Evolutionary conservation across 2,113 vertebrate species (phyloP), one percentile per base, ranked within the genome.

Genomic region (Anarrhichthys ocellatus): DNA sequence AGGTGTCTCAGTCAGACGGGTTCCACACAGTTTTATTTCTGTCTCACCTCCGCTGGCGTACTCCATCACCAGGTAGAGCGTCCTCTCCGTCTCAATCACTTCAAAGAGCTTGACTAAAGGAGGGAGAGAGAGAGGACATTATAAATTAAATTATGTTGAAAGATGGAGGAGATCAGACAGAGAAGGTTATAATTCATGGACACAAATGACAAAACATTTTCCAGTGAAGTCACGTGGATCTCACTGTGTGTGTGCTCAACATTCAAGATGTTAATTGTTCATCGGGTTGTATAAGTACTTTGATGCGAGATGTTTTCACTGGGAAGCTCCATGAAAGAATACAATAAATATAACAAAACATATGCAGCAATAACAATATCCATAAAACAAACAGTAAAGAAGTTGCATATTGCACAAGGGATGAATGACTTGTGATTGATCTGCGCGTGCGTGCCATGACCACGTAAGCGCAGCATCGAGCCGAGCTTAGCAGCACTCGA

Each of bases 21-120:
- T 6, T 34, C 14, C 29, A 50, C 18, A 27, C 4, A 29, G 5
- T 27, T 24, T 10, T 4, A 20, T 58, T 24, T 61, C 6, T 0
- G 46, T 56, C 97, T 97, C 94, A 99, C 97, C 97, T 92, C 97
- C 97, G 63, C 97, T 99, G 84, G 97, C 97, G 90, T 99, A 99
- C 85, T 99, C 98, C 97, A 99, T 99, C 89, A 99, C 96, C 95
- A 99, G 95, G 95, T 99, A 99, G 63, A 99, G 97, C 14, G 97
- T 99, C 95, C 98, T 97, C 94, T 99, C 98, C 3, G 97, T 99
- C 96, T 99, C 97, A 70, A 99, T 99, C 88, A 99, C 97, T 93
- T 99, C 97, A 91, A 99, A 99, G 87, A 99, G 95, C 88, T 99
- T 99, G 90, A 99, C 98, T 99, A 84, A 73, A 88, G 27, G 87